Evolutionary conservation across 1,140 invertebrate genomes (phyloP).

Genomic region (Pachypeltis micranthus): DNA sequence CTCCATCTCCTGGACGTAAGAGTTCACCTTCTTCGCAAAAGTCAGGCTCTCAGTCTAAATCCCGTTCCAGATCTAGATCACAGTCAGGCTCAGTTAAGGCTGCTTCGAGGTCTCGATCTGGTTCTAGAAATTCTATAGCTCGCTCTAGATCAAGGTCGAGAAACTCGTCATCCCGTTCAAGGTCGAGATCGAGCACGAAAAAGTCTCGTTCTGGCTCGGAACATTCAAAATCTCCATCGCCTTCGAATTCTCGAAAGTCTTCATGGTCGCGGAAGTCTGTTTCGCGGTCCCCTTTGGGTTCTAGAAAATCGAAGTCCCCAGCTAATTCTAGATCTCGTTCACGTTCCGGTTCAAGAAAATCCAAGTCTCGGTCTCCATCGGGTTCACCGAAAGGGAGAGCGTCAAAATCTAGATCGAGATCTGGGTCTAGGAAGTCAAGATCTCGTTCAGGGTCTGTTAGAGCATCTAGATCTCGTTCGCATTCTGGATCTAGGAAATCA

Average conservation of each 20-base stretch:
- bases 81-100: constrained; percentile 19
- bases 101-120: constrained; percentile 22
- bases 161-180: constrained; percentile 17
- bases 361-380: constrained; percentile 25
- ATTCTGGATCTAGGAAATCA: constrained; percentile 30
- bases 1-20: too few relatives aligned
- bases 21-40: too few relatives aligned
- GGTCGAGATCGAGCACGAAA: constrained; percentile 27
- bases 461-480: constrained; percentile 21
- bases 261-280: constrained; percentile 24
- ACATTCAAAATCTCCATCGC: constrained; percentile 28
- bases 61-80: constrained; percentile 20
- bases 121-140: constrained; percentile 13
- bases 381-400: constrained; percentile 18
- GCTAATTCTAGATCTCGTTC: constrained; percentile 29
- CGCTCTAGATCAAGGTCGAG: constrained; percentile 14
- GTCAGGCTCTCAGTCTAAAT: constrained; percentile 4
- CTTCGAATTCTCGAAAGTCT: constrained; percentile 29
- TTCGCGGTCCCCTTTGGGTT: constrained; percentile 13
- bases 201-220: constrained; percentile 27
- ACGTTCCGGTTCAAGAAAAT: constrained; percentile 3
- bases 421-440: constrained; percentile 19
- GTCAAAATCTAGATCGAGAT: constrained; percentile 24
- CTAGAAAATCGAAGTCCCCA: constrained; percentile 23
- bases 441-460: constrained; percentile 18